Evolutionary conservation across 2,888 invertebrate species (phyloP), one percentile per base, ranked within the genome.

Genomic region (Hydropsyche betteni): DNA sequence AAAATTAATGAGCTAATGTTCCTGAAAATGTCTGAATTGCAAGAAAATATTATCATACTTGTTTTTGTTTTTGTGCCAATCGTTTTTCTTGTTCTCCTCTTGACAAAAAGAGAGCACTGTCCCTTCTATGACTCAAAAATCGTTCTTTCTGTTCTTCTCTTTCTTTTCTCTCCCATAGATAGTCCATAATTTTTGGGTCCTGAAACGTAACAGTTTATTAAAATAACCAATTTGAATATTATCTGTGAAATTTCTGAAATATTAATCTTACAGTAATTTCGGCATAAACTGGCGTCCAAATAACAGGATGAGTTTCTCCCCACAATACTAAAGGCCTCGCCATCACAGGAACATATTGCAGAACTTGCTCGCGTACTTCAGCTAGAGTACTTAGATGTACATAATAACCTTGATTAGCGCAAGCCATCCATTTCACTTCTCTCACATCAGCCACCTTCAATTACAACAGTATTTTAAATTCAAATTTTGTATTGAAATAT

Each of bases 241-340:
- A 64, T 33, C 16, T 16, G 12, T 44, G 10, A 53, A 58, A 4
- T 58, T 8, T 33, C 64, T 7, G 10, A 36, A n/a, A 64, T 36
- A n/a, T 12, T 36, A 12, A 64, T 55, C 89, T 87, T 86, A 93
- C 94, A 81, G 95, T 94, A 74, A 95, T 90, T 84, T 98, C 97
- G 16, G 96, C 96, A 84, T 98, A 98, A 14, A 98, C 96, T 8
- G 97, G 96, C 0, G 97, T 98, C 98, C 98, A 99, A 6, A 97
- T 92, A n/a, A 95, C 93, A 5, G 96, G 96, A 84, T 96, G 95
- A 80, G 92, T 90, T 77, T 91, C 91, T 70, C 93, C 89, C 80
- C 93, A 92, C 80, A 98, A 87, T 12, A 98, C 99, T 85, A 99
- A 89, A 0, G 99, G 98, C 77, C 98, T 89, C 34, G 98, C 98